Percentiles rank a stretch among this genome's conserved stretches.
Conservation (phyloP, 2,888 invertebrate species). For the Mycogona germanica region DNA sequence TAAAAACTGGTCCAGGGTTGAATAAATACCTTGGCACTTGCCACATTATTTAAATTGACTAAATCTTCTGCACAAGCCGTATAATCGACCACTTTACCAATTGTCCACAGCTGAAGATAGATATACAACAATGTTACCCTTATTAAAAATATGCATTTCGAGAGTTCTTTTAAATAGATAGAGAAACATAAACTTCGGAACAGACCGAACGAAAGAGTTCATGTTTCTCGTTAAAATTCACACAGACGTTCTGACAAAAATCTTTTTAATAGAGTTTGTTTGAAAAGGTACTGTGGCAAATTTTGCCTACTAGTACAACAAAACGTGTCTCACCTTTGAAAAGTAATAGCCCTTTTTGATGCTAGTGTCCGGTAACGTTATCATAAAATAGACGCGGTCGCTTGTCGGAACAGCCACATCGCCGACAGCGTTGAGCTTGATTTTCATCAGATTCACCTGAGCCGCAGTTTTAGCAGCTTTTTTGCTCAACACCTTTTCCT, state of each 20-base stretch:
- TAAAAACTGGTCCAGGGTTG: background rate
- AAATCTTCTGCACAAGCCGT: conserved; percentile 2
- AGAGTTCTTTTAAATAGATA: background rate
- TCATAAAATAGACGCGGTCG: conserved; percentile 5
- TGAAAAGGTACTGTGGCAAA: background rate
- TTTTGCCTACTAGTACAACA: too few species aligned
- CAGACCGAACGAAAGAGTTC: too few species aligned
- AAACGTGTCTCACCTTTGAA: background rate
- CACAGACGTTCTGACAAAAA: background rate
- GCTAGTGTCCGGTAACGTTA: background rate
- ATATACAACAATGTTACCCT: too few species aligned
- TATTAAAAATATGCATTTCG: background rate
- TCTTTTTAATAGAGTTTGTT: background rate
- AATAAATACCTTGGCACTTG: conserved; percentile 2
- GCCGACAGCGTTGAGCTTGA: conserved; percentile 8
- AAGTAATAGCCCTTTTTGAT: conserved; percentile 4
- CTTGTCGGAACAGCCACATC: background rate
- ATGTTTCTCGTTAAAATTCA: background rate
- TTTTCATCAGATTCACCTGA: conserved; percentile 9
- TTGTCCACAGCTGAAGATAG: conserved; percentile 7
- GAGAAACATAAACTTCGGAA: too few species aligned
- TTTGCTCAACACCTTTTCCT: conserved; percentile 1
- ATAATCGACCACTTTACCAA: conserved; percentile 8
- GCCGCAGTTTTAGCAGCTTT: background rate
- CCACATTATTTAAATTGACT: conserved; percentile 4